Conservation (phyloP, 2,113 vertebrate species). For the Bos indicus region DNA sequence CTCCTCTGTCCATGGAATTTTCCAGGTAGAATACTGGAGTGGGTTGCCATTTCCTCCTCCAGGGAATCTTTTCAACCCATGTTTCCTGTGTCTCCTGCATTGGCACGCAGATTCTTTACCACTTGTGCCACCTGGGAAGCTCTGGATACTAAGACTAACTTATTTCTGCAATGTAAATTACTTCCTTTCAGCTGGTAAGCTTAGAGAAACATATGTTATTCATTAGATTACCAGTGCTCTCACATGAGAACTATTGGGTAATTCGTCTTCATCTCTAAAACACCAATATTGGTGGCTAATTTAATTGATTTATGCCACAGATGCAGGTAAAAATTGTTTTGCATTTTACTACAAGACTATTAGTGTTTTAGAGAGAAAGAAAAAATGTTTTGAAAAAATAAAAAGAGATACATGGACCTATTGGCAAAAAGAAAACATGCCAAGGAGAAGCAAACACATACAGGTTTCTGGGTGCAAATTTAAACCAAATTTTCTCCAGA, state of each 20-base stretch:
- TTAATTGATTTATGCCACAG: neutral
- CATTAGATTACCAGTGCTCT: neutral
- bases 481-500: neutral
- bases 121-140: neutral
- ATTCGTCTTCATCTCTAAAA: neutral
- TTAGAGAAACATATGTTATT: neutral
- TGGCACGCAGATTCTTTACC: neutral
- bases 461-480: neutral
- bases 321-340: neutral
- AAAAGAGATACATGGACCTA: neutral
- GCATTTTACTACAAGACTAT: neutral
- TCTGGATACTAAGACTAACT: neutral
- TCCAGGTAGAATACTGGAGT: neutral
- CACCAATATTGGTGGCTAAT: neutral
- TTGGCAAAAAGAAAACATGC: neutral
- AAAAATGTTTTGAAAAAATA: neutral
- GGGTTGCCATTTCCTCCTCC: neutral
- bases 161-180: neutral
- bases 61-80: neutral
- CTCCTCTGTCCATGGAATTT: neutral
- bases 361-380: neutral
- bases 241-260: neutral
- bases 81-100: neutral
- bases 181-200: neutral
- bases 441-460: rapidly evolving